Conservation (phyloP, 2,113 vertebrate species). For the Phylloscopus trochiloides region DNA sequence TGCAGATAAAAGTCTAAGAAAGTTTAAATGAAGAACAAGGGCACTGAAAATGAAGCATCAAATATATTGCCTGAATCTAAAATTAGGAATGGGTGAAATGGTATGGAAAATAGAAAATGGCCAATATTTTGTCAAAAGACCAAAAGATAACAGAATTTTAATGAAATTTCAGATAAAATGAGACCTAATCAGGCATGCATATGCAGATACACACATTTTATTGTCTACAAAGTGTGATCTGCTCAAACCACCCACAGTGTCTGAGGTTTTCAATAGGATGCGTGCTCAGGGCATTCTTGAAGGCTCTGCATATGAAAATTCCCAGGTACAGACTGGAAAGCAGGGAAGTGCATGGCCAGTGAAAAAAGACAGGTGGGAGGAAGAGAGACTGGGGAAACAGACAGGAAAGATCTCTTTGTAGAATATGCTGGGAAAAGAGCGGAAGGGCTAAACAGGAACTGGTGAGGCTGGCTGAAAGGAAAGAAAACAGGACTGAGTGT, state of each 20-base stretch:
- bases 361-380: not conserved
- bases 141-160: constrained; percentile 23
- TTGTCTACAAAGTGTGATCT: not conserved
- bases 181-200: not conserved
- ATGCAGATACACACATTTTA: not conserved
- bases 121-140: constrained; percentile 20
- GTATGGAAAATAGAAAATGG: constrained; percentile 57
- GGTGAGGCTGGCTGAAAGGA: not conserved
- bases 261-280: not conserved
- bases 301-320: not conserved
- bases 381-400: not conserved
- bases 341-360: not conserved
- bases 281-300: not conserved
- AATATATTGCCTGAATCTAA: constrained; percentile 58
- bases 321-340: not conserved
- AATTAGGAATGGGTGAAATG: constrained; percentile 53
- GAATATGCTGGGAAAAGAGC: not conserved
- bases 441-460: not conserved
- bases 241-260: not conserved
- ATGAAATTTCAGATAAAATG: constrained; percentile 33
- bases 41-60: constrained; percentile 49
- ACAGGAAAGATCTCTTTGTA: not conserved
- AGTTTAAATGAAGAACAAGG: constrained; percentile 57
- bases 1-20: constrained; percentile 64
- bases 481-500: not conserved